These are phyloP conservation scores for Melanotaenia nigrans DNA, from an alignment of 2,797 vertebrate genomes.

Conservation along the genomic window DNA sequence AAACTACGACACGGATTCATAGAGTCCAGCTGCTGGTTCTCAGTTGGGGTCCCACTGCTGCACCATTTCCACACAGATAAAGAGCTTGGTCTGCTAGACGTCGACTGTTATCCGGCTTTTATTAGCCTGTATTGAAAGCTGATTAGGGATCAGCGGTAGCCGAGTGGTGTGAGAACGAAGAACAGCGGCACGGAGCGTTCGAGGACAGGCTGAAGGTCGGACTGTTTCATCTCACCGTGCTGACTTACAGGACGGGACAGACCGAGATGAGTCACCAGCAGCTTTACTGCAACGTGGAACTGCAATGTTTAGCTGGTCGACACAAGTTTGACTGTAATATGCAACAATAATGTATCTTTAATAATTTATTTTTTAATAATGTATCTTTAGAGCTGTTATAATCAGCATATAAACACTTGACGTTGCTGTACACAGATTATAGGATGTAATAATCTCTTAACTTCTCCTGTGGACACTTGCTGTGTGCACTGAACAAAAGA, in stretches of 20 bases:
- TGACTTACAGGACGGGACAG: constrained; percentile 26
- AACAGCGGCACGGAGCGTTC: constrained; percentile 23
- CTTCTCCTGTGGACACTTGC: too few relatives aligned
- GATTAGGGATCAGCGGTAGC: constrained; percentile 75
- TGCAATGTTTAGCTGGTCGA: background rate
- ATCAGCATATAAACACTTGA: background rate
- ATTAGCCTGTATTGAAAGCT: constrained; percentile 79
- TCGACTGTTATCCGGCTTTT: constrained; percentile 77
- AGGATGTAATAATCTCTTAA: background rate
- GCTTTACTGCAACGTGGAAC: background rate
- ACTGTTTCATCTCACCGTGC: constrained; percentile 17
- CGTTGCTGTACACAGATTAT: background rate
- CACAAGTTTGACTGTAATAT: background rate
- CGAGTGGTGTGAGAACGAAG: constrained; percentile 48
- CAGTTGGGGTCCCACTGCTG: background rate
- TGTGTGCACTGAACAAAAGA: background rate
- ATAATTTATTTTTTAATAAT: too few relatives aligned
- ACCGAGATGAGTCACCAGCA: constrained; percentile 26
- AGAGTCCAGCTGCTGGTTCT: constrained; percentile 21
- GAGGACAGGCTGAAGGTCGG: constrained; percentile 70
- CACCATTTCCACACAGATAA: constrained; percentile 64
- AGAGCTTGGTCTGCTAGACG: constrained; percentile 68
- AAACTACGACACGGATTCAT: background rate
- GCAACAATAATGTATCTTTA: too few relatives aligned
- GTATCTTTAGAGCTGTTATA: background rate